Evolutionary conservation across 1,140 invertebrate genomes (phyloP), one percentile per base, ranked within the genome.

Genomic region (Calliopsis andreniformis): DNA sequence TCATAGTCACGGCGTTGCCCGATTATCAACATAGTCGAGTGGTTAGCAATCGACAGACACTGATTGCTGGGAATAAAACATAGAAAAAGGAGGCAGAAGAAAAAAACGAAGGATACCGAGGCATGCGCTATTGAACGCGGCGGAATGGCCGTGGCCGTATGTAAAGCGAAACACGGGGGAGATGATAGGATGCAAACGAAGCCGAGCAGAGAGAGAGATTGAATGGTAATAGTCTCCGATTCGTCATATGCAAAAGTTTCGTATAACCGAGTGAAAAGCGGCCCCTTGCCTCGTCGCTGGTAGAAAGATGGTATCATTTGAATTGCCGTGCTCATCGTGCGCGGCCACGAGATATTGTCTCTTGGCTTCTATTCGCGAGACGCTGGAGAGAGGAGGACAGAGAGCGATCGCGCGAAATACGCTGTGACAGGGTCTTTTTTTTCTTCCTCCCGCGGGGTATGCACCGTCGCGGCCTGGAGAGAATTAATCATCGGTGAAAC

Each of bases 211-310:
- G 78, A 87, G 86, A 87, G 86, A 90, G 86, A 91, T 91, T 90
- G 90, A 91, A 90, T 90, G 84, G 89, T 91, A 91, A 91, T 91
- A 89, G 89, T 86, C 79, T 83, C 86, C 87, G 87, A 91, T 91
- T 91, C 89, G 89, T 91, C 90, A 91, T 91, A 90, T 91, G 90
- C 88, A 91, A 91, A 91, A 89, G 85, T 87, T 86, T 80, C 76
- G 72, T 83, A 76, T 79, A 76, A 72, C 61, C 42, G 49, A 66
- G 70, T 76, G 76, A 66, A 47, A 78, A 78, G 69, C 32, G 47
- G 59, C 59, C 76, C 75, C 73, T n/a, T n/a, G n/a, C 70, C 84
- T 79, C 81, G 80, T 55, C 79, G 79, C 73, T 58, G 55, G 67
- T 10, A 86, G 84, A 78, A 86, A 88, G 86, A 89, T 87, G 79